These are phyloP conservation scores for Heterocephalus glaber DNA, from an alignment of 2,113 vertebrate species.

Conservation along the genomic window DNA sequence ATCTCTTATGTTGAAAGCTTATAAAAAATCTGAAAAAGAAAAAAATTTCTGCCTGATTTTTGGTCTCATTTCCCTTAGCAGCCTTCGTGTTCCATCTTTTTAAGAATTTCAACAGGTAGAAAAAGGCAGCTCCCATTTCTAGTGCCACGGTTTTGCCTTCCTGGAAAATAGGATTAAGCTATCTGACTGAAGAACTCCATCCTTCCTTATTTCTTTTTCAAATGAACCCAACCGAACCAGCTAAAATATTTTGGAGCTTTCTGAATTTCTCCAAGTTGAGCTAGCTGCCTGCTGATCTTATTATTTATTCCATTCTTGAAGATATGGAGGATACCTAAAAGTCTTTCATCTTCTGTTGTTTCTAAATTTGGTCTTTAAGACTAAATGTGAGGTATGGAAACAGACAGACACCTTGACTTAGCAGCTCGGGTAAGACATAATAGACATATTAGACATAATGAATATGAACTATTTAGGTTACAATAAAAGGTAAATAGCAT, in stretches of 20 bases:
- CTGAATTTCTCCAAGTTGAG: background rate
- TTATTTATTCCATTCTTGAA: background rate
- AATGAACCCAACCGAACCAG: constrained; percentile 14
- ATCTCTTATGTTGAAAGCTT: background rate
- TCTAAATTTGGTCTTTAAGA: background rate
- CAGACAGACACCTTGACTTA: background rate
- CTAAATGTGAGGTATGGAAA: background rate
- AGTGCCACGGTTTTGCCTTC: background rate
- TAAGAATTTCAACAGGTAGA: background rate
- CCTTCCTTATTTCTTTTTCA: constrained; percentile 28
- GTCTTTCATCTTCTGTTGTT: background rate
- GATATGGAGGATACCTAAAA: background rate
- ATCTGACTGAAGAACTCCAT: background rate
- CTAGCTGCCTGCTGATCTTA: background rate
- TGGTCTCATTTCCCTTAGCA: background rate
- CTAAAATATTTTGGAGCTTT: background rate
- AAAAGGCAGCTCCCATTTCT: background rate
- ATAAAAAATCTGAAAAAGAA: background rate
- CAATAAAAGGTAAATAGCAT: background rate
- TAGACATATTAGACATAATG: background rate
- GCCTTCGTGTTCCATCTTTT: background rate
- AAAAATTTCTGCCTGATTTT: background rate
- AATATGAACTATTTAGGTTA: background rate
- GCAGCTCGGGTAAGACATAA: background rate
- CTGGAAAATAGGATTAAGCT: constrained; percentile 15